Base-by-base conservation (phyloP, 2,113 vertebrate species). In the Eulemur macaco region DNA sequence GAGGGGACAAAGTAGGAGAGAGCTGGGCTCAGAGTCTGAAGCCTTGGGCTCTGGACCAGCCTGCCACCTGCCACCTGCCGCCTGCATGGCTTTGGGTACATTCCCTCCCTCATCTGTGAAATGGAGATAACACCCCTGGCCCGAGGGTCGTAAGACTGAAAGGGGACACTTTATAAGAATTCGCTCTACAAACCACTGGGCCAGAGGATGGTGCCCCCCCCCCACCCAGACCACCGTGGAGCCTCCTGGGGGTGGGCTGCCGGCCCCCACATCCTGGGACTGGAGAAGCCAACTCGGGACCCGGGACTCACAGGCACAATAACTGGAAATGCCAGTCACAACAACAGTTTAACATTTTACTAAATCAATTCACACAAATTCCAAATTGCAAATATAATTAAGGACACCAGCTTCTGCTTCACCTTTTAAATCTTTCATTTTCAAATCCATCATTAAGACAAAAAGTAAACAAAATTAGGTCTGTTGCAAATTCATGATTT, bases 331-430 rank as follows among this genome's bases (percentile, higher is more conserved):
- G 95, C 93, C 91, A 91, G 83, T 91, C 89, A 45, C 60, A 96
- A 84, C 97, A 98, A 98, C 98, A 98, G 98, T 98, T 99, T 95
- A 98, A 99, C 99, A 98, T 99, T 99, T 99, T 99, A 99, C 99
- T 99, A 99, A 99, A 99, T 99, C 98, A 98, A 98, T 98, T 99
- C 99, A 99, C 99, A 99, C 99, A 95, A 98, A 99, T 99, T 98
- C 98, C 99, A 99, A 98, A 98, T 98, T 98, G 98, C 99, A 99
- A 99, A 98, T 99, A 99, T 98, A 99, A 98, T 99, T 98, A 98
- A 98, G 97, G 98, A 98, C 98, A 98, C 98, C 66, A 97, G 97
- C 96, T 97, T 97, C 98, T 98, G 89, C 86, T 96, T 80, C 96
- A 91, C 92, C 89, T 97, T 97, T 97, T 93, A 97, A 96, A 96